Percentiles rank a stretch among this genome's conserved stretches.
These are phyloP conservation scores for Gopherus evgoodei DNA, from an alignment of 2,113 vertebrate genomes.

Conservation along the genomic window DNA sequence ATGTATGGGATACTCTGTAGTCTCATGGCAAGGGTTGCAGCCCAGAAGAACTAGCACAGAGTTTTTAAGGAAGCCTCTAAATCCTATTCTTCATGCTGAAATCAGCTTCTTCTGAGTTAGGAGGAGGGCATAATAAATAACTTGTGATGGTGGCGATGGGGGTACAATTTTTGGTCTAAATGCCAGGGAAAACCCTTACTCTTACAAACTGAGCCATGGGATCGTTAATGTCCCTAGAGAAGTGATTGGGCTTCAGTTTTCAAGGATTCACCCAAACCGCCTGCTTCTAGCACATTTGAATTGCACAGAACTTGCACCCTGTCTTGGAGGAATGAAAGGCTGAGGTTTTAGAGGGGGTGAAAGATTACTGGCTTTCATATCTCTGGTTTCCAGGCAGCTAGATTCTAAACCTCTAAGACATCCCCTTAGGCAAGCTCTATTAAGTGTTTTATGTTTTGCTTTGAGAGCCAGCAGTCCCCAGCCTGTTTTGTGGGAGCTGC, in stretches of 20 bases:
- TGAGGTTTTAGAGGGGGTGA: not conserved
- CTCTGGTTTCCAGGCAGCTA: not conserved
- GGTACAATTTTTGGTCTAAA: not conserved
- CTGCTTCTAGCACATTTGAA: not conserved
- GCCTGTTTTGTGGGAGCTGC: not conserved
- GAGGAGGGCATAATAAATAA: not conserved
- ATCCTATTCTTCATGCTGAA: not conserved
- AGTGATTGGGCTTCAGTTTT: not conserved
- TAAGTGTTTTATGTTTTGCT: not conserved
- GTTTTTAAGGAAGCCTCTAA: slow-evolving; percentile 13
- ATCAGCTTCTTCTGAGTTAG: not conserved
- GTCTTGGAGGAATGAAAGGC: not conserved
- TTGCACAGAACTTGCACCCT: not conserved
- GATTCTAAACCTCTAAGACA: not conserved
- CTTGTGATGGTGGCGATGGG: not conserved
- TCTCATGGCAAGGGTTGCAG: not conserved
- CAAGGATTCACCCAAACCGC: not conserved
- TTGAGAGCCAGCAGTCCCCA: not conserved
- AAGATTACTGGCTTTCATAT: not conserved
- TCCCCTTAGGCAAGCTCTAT: not conserved
- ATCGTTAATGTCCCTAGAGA: not conserved
- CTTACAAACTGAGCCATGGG: not conserved
- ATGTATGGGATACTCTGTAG: not conserved
- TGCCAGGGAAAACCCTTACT: not conserved
- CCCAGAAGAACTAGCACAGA: not conserved